A percentile compares a stretch with the other conserved stretches of the same genome.
Evolutionary conservation across 2,888 invertebrate genomes (phyloP).

Genomic region (Elysia crispata): DNA sequence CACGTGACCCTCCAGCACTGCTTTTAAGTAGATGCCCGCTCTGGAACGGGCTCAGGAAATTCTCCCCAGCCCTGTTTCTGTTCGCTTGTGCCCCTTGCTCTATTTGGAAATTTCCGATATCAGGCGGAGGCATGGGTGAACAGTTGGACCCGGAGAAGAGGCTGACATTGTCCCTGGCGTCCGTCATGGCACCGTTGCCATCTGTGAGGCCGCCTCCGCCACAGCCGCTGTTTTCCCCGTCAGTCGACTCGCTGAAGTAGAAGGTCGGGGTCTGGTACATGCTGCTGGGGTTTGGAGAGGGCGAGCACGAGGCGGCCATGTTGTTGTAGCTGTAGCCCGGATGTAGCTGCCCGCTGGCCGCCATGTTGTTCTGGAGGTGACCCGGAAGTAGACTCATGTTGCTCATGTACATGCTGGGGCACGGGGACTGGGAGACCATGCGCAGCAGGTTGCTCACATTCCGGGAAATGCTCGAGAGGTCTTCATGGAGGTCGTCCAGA

Average conservation of each 20-base stretch:
- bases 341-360: too few species aligned
- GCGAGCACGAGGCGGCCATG: slow-evolving; percentile 15
- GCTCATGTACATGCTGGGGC: slow-evolving; percentile 42
- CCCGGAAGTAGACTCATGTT: slow-evolving; percentile 41
- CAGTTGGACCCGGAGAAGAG: background rate
- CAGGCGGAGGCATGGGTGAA: background rate
- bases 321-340: too few species aligned
- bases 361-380: background rate
- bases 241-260: slow-evolving; percentile 48
- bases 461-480: slow-evolving; percentile 51
- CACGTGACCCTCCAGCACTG: background rate
- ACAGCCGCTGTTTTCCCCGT: background rate
- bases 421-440: slow-evolving; percentile 38
- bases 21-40: background rate
- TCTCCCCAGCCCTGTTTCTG: too few species aligned
- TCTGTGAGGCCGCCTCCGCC: too few species aligned
- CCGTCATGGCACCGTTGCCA: too few species aligned
- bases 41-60: slow-evolving; percentile 40
- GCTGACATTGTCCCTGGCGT: background rate
- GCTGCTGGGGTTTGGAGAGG: slow-evolving; percentile 38
- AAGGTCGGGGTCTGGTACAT: slow-evolving; percentile 40
- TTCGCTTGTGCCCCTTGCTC: background rate
- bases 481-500: slow-evolving; percentile 51
- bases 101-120: background rate
- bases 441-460: slow-evolving; percentile 53